Base-by-base conservation (phyloP, 1,140 invertebrate genomes). In the Tetragonula clypearis region DNA sequence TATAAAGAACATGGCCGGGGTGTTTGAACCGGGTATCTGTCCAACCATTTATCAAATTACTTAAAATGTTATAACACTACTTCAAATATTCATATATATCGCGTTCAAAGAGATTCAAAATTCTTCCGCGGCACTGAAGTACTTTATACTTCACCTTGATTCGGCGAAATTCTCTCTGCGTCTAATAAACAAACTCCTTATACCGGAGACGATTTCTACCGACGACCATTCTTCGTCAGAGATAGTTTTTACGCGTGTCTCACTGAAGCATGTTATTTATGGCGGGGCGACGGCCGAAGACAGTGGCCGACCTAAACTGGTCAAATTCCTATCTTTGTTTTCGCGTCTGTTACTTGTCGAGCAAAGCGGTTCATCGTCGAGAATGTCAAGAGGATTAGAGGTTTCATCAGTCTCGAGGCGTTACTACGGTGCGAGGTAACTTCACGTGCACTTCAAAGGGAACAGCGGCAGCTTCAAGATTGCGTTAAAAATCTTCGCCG, bases 351-450 rank as follows among this genome's bases (percentile, higher is more conserved):
- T 30, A 79, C 71, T 88, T 62, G 83, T 77, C 80, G 87, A 56
- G 79, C 79, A 83, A 89, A 89, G 84, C 77, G 88, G 79, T 88
- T 82, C 80, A 81, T 79, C 76, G 76, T 83, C 73, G 77, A 68
- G 49, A 69, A 85, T 89, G 88, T 90, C 87, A 86, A 89, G 82
- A 86, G 88, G 86, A 87, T 90, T 87, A 87, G 88, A 89, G 86
- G 83, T 89, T 89, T 89, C 88, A 89, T 89, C 88, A 87, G 88
- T 89, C 88, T 86, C 84, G 79, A 15, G 75, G 75, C 72, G 87
- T 69, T 82, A 60, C 62, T 6, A 21, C 65, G 79, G 2, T 12
- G 23, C 17, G 41, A 71, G 35, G 55, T 19, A 79, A 35, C 30
- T 56, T 73, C 66, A 23, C 9, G 15, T 6, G 56, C 26, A 66